phyloP scores from a whole-genome alignment of 2,113 vertebrate genomes.

The Tursiops truncatus region DNA sequence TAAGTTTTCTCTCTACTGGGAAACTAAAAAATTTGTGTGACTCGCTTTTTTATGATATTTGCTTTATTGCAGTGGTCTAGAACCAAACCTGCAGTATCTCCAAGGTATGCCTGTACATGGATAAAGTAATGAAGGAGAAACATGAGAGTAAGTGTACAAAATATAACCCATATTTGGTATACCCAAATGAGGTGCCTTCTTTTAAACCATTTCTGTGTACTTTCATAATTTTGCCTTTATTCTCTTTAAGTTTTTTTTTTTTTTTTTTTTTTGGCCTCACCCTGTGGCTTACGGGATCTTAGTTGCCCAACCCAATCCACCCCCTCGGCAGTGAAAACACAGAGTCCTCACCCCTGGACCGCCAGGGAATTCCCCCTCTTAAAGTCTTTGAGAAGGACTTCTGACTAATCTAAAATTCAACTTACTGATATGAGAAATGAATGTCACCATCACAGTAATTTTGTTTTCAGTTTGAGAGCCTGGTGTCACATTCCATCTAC shows the following conservation, averaged over 20 bases:
- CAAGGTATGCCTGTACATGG: not conserved
- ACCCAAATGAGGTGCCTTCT: not conserved
- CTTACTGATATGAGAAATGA: not conserved
- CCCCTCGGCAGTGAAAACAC: no score
- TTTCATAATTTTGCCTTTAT: not conserved
- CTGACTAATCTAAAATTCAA: slow-evolving; percentile 1
- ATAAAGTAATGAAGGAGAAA: not conserved
- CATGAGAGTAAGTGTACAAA: not conserved
- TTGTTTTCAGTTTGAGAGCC: not conserved
- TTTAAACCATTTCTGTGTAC: not conserved
- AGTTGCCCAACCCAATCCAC: no score
- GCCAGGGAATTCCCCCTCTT: not conserved
- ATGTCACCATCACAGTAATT: not conserved
- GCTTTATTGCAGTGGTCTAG: not conserved
- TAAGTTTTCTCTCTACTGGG: not conserved
- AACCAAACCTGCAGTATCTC: not conserved
- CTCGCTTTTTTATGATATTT: not conserved
- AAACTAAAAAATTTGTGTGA: not conserved
- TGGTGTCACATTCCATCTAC: not conserved
- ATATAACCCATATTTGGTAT: not conserved
- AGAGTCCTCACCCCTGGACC: no score
- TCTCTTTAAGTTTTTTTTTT: not conserved
- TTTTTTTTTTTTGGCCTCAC: no score
- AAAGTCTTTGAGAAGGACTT: not conserved
- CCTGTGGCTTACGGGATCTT: no score